Evolutionary conservation across 1,140 invertebrate species (phyloP).

Genomic region (Drosophila ficusphila): DNA sequence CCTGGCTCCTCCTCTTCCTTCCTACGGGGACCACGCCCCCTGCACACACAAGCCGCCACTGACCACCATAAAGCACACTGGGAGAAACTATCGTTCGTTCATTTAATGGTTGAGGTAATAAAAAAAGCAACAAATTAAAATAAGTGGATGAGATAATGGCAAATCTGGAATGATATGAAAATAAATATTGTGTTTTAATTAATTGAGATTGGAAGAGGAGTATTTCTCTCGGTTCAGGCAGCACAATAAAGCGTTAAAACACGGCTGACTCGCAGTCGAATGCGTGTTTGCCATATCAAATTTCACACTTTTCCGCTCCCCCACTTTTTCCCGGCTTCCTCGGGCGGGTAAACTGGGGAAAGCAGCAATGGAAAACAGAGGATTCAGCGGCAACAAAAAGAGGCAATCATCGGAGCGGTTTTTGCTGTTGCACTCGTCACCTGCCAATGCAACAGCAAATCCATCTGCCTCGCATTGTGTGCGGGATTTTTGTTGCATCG

Average conservation of each 20-base stretch:
- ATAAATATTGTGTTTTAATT: neutral
- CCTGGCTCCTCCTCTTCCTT: neutral
- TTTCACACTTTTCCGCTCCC: constrained; percentile 54
- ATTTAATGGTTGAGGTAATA: no score
- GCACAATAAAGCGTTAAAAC: constrained; percentile 40
- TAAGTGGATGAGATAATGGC: neutral
- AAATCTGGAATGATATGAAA: neutral
- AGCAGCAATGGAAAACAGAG: constrained; percentile 23
- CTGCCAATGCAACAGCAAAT: constrained; percentile 23
- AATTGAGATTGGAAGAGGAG: neutral
- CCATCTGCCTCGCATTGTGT: constrained; percentile 21
- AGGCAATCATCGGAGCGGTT: constrained; percentile 35
- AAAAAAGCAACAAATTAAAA: neutral
- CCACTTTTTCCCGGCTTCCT: neutral
- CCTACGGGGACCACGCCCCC: constrained; percentile 4
- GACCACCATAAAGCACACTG: neutral
- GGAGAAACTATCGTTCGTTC: neutral
- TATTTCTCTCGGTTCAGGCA: neutral
- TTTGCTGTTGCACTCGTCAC: constrained; percentile 29
- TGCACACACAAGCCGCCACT: constrained; percentile 3
- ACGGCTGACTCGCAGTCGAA: constrained; percentile 20
- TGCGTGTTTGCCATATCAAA: constrained; percentile 56
- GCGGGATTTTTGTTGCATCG: constrained; percentile 15
- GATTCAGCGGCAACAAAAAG: constrained; percentile 27
- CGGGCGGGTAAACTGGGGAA: constrained; percentile 2